Evolutionary conservation across 2,797 vertebrate genomes (phyloP).

Genomic region (Choloepus didactylus): DNA sequence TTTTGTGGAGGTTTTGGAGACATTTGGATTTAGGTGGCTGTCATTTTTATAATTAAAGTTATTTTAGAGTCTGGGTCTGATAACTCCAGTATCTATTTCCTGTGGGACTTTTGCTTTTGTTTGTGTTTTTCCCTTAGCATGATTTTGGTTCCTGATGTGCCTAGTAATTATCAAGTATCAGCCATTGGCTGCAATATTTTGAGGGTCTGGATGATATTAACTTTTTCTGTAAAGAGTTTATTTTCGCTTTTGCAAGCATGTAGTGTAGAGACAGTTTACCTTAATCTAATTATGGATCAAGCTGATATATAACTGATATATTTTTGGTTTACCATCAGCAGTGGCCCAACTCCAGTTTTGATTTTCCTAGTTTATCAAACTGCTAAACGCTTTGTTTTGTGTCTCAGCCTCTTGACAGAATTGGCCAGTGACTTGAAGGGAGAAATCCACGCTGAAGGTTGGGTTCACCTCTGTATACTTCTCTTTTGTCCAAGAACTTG

Average conservation of each 20-base stretch:
- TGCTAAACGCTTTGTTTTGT: neutral
- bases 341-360: neutral
- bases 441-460: neutral
- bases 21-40: neutral
- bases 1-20: neutral
- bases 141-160: constrained; percentile 22
- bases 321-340: neutral
- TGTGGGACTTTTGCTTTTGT: neutral
- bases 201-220: neutral
- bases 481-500: neutral
- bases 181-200: constrained; percentile 9
- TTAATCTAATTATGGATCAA: neutral
- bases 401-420: neutral
- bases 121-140: neutral
- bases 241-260: constrained; percentile 21
- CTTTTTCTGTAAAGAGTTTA: constrained; percentile 8
- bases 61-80: neutral
- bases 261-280: neutral
- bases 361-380: no score
- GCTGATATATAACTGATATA: neutral
- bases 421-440: neutral
- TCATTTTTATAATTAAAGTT: constrained; percentile 52
- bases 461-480: neutral
- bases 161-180: constrained; percentile 34
- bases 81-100: neutral